Evolutionary conservation across 2,113 vertebrate species (phyloP).

Genomic region (Loxodonta africana): DNA sequence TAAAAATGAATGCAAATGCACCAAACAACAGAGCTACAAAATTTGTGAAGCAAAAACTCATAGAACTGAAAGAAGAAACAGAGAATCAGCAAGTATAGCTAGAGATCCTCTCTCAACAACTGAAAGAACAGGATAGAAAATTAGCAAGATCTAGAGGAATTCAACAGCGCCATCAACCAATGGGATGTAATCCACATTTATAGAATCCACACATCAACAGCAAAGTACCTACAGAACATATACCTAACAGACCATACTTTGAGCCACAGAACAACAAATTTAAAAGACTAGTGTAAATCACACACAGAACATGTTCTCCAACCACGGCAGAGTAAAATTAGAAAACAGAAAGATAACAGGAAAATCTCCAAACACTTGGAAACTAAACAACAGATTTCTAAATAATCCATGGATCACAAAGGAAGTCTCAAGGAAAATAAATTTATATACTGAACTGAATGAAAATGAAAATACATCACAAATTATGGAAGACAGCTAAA

Average conservation of each 20-base stretch:
- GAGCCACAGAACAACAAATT: neutral
- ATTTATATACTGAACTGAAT: neutral
- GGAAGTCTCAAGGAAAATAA: neutral
- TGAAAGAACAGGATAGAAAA: neutral
- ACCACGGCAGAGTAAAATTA: neutral
- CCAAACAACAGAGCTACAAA: neutral
- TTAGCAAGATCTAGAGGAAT: neutral
- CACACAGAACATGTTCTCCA: neutral
- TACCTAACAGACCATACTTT: neutral
- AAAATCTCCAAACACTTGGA: neutral
- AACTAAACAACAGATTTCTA: neutral
- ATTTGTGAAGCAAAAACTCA: neutral
- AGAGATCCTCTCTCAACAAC: neutral
- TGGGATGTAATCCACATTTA: no score
- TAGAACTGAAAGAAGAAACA: neutral
- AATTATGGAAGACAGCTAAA: neutral
- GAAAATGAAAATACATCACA: neutral
- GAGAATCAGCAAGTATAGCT: neutral
- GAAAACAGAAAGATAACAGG: neutral
- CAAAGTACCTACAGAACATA: neutral
- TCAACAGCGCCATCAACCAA: neutral
- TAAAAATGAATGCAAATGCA: neutral
- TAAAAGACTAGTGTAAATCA: neutral
- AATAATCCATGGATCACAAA: neutral
- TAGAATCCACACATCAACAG: neutral